phyloP scores from a whole-genome alignment of 2,797 vertebrate species.

The Peromyscus eremicus region DNA sequence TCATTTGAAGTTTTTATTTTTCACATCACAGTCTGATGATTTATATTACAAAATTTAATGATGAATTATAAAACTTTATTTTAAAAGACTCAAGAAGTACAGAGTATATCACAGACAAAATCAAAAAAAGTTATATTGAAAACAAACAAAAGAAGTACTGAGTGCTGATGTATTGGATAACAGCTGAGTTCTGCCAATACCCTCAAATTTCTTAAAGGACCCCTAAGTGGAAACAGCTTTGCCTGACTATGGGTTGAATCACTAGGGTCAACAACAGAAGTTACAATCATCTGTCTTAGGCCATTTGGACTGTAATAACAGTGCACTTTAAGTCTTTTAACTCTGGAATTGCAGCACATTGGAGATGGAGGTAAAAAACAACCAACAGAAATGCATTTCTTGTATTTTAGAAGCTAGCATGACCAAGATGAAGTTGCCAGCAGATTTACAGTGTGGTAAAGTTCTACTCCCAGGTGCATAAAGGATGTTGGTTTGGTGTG shows the following conservation, averaged over 20 bases:
- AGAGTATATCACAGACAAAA: neutral
- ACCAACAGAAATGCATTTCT: neutral
- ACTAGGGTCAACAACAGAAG: neutral
- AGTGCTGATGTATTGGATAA: fast-evolving
- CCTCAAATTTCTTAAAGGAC: neutral
- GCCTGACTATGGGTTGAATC: neutral
- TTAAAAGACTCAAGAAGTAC: neutral
- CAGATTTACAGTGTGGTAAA: neutral
- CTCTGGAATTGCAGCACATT: neutral
- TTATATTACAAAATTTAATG: neutral
- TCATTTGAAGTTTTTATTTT: neutral
- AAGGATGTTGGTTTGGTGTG: neutral
- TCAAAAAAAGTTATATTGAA: neutral
- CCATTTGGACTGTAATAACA: neutral
- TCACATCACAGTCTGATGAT: neutral
- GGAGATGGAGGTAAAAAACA: neutral
- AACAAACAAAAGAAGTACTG: neutral
- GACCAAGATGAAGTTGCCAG: neutral
- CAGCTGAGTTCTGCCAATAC: fast-evolving
- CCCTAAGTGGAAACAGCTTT: neutral
- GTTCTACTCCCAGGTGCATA: neutral
- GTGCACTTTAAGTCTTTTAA: neutral
- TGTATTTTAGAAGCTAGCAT: neutral
- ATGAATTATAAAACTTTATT: slow-evolving; percentile 4
- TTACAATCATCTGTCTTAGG: neutral